Base-by-base conservation (phyloP, 2,888 invertebrate species). In the Drosophila rellima region DNA sequence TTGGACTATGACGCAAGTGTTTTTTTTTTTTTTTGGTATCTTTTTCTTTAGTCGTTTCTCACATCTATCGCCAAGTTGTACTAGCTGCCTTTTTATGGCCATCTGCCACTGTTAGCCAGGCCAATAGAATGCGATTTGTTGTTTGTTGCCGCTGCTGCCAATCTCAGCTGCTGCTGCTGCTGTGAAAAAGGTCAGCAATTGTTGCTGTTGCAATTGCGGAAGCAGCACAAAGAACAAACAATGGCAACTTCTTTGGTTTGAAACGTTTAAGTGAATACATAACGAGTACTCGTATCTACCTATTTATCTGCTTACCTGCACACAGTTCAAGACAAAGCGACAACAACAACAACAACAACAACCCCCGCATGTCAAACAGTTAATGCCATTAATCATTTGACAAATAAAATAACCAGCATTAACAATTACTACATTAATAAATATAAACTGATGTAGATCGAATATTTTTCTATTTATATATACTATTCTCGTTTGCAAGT, bases 201-300 rank as follows among this genome's bases (percentile, higher is more conserved):
- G 60, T 59, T 59, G 67, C 54, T 52, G 15, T 51, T 50, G 74
- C 54, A 71, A 81, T 81, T 74, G 72, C 80, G 82, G 82, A 80
- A 80, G 72, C 74, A 68, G 31, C 50, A 45, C 18, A 54, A 54
- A 50, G 39, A 40, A 23, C 42, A 42, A 31, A 54, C 40, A 54
- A 42, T 42, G 20, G 40, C 59, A 59, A 59, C 39, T 37, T 26
- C 39, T 31, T 18, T 48, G 56, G 44, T 17, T 23, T 8, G 20
- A 35, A 44, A 8, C 15, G 44, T 44, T 44, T 55, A 55, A 44
- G 55, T 37, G 56, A 56, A 56, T 56, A 37, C 17, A 47, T 23
- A 13, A 56, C 55, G 10, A 33, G 44, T 44, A 42, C n/a, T 29
- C 26, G 15, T 40, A 29, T 29, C 48, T 29, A 31, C 26, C 29